Evolutionary conservation across 64 coral and sea anemone species (phyloP), one percentile per base, ranked within the genome.

Genomic region (Cladopsammia gracilis): DNA sequence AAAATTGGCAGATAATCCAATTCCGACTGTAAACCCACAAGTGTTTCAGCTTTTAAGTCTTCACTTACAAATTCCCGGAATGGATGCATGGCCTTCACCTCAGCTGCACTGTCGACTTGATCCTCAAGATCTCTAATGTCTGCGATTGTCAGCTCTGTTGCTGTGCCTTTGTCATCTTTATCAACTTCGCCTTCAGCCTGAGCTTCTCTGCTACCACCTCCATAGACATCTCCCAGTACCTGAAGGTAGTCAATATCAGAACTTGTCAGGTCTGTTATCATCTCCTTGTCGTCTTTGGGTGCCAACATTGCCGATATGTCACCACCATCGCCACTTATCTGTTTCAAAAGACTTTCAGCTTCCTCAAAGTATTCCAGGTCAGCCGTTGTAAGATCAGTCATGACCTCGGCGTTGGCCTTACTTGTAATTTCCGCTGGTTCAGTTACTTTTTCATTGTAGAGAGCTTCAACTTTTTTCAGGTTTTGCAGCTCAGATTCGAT

Each of bases 71-170:
- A 48, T 25, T 50, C 80, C 10, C 68, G 26, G 19, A 84, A 66
- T 45, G 46, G 23, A 52, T 43, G 60, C 7, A 20, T 47, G 64
- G 61, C 18, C 12, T 64, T 66, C n/a, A 48, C 49, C n/a, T 49
- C 80, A 3, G 80, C 12, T 22, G 42, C 62, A 50, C 45, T 62
- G 10, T 49, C 44, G 12, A 67, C 25, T 25, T 84, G 80, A 47
- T 84, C 80, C 49, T 84, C 80, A 67, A 84, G 80, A 84, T 84
- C 80, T 84, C 80, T 43, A 4, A 84, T 84, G 46, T 84, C 80
- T 68, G 44, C 44, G 22, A 84, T 22, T 43, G 49, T 74, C 5
- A 88, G 43, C 24, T 76, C 72, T 15, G 86, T 76, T 62, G 75
- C 86, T 18, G 72, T 76, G 14, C 16, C 7, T 25, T 73, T 76